Base-by-base conservation (phyloP, 2,113 vertebrate genomes). In the Colinus virginianus region DNA sequence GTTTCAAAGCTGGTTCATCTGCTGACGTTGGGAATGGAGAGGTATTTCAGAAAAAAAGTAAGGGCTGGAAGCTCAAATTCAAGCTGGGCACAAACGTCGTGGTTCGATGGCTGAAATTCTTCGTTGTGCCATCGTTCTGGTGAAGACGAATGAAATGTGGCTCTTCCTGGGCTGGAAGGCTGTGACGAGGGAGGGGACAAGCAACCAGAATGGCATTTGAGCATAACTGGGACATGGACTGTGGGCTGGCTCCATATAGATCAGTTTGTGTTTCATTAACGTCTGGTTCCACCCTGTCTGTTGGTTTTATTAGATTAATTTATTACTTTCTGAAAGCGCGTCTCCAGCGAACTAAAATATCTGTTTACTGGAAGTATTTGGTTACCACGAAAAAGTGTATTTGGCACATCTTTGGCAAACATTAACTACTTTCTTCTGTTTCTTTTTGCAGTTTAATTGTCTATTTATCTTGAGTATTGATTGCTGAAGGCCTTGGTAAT, bases 241-340 rank as follows among this genome's bases (percentile, higher is more conserved):
- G 85, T 81, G 94, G 91, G 87, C 64, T 96, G 82, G 91, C 94
- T 96, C 84, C 5, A 4, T 94, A 88, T 88, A 93, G 79, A 94
- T 95, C 94, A 91, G 91, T 91, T 96, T 88, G 71, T 94, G 93
- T 94, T 90, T 43, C 40, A 16, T 84, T 95, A 93, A 68, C 88
- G 93, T 94, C 94, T 94, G 94, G 95, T 96, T 96, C 95, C 95
- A 91, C 94, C 91, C 94, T 93, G 95, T 96, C 96, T 96, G 91
- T 95, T 91, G 79, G 63, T 92, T 96, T 95, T 96, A 95, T 93
- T 95, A 92, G 95, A 93, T 96, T 95, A 95, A 95, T 95, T 96
- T 95, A 95, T 95, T 95, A 93, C 82, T 96, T 94, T 95, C 91
- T 95, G 90, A 93, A 94, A 96, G 90, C 58, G 87, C 53, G 32